Evolutionary conservation across 2,888 invertebrate genomes (phyloP), one percentile per base, ranked within the genome.

Genomic region (Capitulum mitella): DNA sequence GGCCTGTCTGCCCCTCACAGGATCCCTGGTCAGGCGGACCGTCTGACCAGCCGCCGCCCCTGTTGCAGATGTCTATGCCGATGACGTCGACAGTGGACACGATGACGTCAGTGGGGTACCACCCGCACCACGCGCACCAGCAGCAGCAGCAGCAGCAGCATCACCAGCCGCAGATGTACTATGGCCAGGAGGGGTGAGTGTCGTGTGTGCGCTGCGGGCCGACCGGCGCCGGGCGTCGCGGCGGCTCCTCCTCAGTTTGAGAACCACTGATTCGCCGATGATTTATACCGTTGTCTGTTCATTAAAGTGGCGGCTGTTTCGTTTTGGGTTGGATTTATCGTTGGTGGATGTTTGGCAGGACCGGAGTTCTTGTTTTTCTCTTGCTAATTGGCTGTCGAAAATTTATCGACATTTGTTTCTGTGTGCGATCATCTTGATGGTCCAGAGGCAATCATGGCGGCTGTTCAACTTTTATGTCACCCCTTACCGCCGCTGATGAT

Each of bases 71-170:
- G 78, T 64, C 78, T 54, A 48, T 77, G 64, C 29, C 77, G 77
- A 79, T 79, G 80, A 82, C 85, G 85, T 82, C 83, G 87, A 83
- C 84, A 88, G 80, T 89, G 89, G 82, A 87, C 89, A 82, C 89
- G 82, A 88, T 89, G 78, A 86, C 87, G 81, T 89, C 90, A 51
- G 90, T 89, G 81, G 90, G 90, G 19, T 70, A 70, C 70, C 70
- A 70, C 26, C 70, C 70, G 40, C 70, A 70, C 70, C 70, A 70
- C 16, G 22, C 8, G 43, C 92, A 92, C 85, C 92, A 92, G 84
- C 89, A 88, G 80, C 88, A 89, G 81, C 86, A 89, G 37, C 70
- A 70, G 26, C 70, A 37, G 40, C 92, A 92, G 85, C 92, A 92
- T 84, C 89, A 88, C 80, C 88, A 89, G 81, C 86, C 89, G 58